A percentile compares a stretch with the other conserved stretches of the same genome.
Evolutionary conservation across 92 coral and sea anemone species (phyloP).

Genomic region (Umimayanthus kanabou): DNA sequence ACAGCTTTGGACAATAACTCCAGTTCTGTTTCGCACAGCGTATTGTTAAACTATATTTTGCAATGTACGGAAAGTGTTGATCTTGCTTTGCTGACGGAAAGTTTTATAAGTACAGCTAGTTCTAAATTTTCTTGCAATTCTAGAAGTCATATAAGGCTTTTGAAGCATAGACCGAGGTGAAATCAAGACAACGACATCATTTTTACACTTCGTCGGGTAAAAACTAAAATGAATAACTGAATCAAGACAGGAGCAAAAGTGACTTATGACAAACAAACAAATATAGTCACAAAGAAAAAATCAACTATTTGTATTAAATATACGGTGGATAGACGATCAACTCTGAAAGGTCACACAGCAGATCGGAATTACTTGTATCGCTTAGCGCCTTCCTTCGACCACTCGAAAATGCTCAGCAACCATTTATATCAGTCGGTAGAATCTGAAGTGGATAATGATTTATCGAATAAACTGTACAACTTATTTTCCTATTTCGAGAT

Average conservation of each 20-base stretch:
- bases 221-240: background rate
- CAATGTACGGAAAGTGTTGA: background rate
- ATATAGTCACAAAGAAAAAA: background rate
- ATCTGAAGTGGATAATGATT: background rate
- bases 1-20: constrained; percentile 6
- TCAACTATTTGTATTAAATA: background rate
- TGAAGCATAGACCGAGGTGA: background rate
- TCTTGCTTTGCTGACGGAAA: background rate
- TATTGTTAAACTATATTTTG: background rate
- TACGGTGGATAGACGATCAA: background rate
- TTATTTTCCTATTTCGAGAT: background rate
- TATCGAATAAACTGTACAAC: background rate
- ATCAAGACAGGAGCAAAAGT: background rate
- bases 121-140: background rate
- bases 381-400: background rate
- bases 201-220: background rate
- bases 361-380: no score
- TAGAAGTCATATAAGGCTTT: background rate
- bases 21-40: background rate
- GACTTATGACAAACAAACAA: background rate
- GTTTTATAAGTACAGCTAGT: no score
- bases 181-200: no score
- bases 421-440: background rate
- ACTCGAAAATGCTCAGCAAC: background rate
- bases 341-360: background rate